Base-by-base conservation (phyloP, 1,140 invertebrate genomes). In the Aphaenogaster rudis region DNA sequence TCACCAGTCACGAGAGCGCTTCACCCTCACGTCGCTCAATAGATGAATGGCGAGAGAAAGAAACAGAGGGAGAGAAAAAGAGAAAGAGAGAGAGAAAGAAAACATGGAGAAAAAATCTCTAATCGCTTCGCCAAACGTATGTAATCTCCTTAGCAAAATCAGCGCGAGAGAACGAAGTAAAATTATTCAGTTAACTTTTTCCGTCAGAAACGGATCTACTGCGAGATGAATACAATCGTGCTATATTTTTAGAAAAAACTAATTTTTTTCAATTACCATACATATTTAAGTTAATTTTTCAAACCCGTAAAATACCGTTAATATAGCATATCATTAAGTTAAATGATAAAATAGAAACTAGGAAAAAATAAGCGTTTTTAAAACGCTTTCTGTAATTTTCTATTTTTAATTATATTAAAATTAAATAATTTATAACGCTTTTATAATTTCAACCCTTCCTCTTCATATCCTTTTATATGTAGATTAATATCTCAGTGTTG, bases 111-210 rank as follows among this genome's bases (percentile, higher is more conserved):
- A 64, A 78, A 48, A 61, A 82, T 59, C 21, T 50, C 42, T 61
- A 74, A 50, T 74, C 69, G 13, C 33, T 52, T 78, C 17, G 39
- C 17, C 13, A 80, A 52, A 64, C 42, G 59, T 52, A 76, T 59
- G 67, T 74, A 74, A 82, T 82, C 54, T 59, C 17, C 39, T 74
- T 33, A 36, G 64, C n/a, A 54, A 66, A 48, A 77, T 66, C 48
- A 45, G 42, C 33, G 57, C 17, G 21, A 76, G 66, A 48, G 66
- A 48, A 57, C 57, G 15, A 45, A 36, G 45, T 78, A 48, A 63
- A 78, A 78, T 85, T 54, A 50, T 28, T 52, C 50, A 45, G 67
- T 77, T 45, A 66, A 79, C 33, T 50, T n/a, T 28, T 69, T 54
- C 63, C 42, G 9, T 4, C 36, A 17, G 9, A 50, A 69, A 52